phyloP scores from a whole-genome alignment of 2,113 vertebrate species.

The Chamaea fasciata region DNA sequence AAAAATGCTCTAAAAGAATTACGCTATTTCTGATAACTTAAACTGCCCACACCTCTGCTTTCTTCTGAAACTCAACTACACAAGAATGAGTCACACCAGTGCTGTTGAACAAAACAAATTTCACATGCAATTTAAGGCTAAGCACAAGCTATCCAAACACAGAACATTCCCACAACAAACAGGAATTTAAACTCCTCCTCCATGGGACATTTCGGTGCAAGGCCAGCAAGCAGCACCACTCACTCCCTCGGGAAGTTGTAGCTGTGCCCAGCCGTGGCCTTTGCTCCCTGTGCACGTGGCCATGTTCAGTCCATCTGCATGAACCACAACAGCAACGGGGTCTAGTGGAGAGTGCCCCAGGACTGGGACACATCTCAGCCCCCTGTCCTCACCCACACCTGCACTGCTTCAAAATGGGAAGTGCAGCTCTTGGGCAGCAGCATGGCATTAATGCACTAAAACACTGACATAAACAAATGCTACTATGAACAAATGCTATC shows the following conservation, averaged over 20 bases:
- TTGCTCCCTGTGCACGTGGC: not conserved
- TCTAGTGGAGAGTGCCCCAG: not conserved
- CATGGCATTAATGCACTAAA: not conserved
- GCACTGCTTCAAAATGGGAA: not conserved
- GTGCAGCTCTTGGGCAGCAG: not conserved
- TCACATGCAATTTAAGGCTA: not conserved
- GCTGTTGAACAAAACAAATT: constrained; percentile 28
- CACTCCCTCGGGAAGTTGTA: fast-evolving
- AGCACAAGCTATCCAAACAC: not conserved
- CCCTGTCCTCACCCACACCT: not conserved
- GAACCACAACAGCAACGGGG: not conserved
- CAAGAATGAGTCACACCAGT: constrained; percentile 14
- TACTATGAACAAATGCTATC: not conserved
- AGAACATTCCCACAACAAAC: not conserved
- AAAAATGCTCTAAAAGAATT: not conserved
- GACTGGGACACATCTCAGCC: not conserved
- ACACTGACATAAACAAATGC: not conserved
- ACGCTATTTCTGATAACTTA: not conserved
- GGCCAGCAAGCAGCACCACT: not conserved
- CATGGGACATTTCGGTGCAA: not conserved
- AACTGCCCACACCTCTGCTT: constrained; percentile 1
- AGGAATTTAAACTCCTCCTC: not conserved
- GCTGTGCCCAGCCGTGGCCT: not conserved
- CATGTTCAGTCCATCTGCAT: fast-evolving
- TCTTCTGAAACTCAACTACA: constrained; percentile 23